phyloP scores from a whole-genome alignment of 2,888 invertebrate genomes.

The Nephrotoma flavescens region DNA sequence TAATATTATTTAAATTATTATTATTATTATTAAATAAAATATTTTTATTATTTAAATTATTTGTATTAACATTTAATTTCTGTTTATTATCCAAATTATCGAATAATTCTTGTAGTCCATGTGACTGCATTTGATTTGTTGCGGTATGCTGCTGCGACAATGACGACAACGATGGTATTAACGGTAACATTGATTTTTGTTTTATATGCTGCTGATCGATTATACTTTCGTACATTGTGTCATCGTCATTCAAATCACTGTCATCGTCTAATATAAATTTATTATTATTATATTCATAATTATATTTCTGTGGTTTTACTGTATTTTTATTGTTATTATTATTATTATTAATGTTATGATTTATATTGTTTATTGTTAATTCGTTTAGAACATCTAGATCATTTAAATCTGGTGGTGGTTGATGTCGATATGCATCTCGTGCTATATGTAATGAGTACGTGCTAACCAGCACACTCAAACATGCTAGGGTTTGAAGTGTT shows the following conservation, averaged over 20 bases:
- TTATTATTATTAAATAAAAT: neutral
- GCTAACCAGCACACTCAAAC: conserved; percentile 11
- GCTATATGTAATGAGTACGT: conserved; percentile 13
- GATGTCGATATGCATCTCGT: conserved; percentile 11
- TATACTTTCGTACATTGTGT: neutral
- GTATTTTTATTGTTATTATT: neutral
- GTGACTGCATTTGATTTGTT: conserved; percentile 1
- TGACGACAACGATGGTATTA: neutral
- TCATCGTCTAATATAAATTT: neutral
- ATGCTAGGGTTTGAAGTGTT: conserved; percentile 12
- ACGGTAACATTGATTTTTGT: neutral
- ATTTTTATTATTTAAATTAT: neutral
- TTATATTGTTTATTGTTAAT: conserved; percentile 1
- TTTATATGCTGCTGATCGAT: neutral
- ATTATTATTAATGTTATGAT: neutral
- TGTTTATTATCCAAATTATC: conserved; percentile 9
- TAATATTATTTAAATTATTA: neutral
- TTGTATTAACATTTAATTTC: conserved; percentile 5
- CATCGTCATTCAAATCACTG: neutral
- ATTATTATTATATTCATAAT: neutral
- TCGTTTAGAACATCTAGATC: conserved; percentile 9
- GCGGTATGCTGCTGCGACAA: conserved; percentile 1
- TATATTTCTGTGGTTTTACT: neutral
- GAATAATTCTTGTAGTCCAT: conserved; percentile 9
- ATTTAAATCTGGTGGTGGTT: conserved; percentile 8